These are phyloP conservation scores for Lamellibrachia satsuma DNA, from an alignment of 2,888 invertebrate species.

Conservation along the genomic window DNA sequence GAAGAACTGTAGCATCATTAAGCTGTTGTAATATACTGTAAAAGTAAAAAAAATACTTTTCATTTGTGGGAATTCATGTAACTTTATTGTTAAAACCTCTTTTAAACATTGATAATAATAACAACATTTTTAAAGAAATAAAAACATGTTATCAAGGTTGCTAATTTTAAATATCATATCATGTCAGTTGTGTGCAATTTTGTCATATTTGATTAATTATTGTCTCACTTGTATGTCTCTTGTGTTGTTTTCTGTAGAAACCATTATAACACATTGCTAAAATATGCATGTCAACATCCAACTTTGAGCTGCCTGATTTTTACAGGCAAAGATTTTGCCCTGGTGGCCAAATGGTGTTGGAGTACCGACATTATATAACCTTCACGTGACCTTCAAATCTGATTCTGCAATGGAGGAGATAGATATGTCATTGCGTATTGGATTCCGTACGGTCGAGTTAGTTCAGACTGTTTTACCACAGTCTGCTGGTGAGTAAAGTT, in stretches of 20 bases:
- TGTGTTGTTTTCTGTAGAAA: not conserved
- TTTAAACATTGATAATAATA: not conserved
- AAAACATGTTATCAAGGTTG: not conserved
- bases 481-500: not conserved
- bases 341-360: constrained; percentile 95
- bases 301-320: not conserved
- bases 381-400: constrained; percentile 30
- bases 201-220: not conserved
- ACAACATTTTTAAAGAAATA: not conserved
- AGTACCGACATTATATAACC: constrained; percentile 76
- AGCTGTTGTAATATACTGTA: too few species aligned
- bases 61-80: too few species aligned
- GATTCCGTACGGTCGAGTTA: constrained; percentile 86
- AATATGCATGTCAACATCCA: not conserved
- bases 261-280: not conserved
- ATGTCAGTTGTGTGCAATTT: not conserved
- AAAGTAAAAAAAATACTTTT: too few species aligned
- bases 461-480: constrained; percentile 70
- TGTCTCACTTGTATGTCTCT: not conserved
- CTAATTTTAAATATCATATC: not conserved
- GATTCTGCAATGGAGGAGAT: not conserved
- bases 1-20: too few species aligned
- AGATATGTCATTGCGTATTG: constrained; percentile 74
- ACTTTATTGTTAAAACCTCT: not conserved
- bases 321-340: constrained; percentile 53